Evolutionary conservation across 2,113 vertebrate species (phyloP).

Genomic region (Dicrurus megarhynchus): DNA sequence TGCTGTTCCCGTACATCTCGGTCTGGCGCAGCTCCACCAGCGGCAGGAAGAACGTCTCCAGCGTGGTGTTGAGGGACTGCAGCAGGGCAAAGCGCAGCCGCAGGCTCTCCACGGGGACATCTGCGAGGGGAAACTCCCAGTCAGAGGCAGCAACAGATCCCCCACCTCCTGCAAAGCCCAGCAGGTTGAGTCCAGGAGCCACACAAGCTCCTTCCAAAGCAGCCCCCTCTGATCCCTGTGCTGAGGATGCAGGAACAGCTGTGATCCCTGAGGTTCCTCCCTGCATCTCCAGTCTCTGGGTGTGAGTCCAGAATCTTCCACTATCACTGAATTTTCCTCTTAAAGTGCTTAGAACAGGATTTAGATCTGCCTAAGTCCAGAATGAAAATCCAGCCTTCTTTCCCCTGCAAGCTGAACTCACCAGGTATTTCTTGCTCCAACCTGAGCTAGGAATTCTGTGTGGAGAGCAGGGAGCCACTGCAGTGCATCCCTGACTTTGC

Average conservation of each 20-base stretch:
- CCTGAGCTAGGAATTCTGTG: not conserved
- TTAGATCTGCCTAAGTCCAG: not conserved
- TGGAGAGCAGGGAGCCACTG: not conserved
- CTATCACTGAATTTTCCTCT: not conserved
- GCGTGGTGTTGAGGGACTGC: slow-evolving; percentile 92
- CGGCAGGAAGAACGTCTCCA: slow-evolving; percentile 95
- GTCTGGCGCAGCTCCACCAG: slow-evolving; percentile 94
- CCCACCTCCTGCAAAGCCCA: not conserved
- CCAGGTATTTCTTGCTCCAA: not conserved
- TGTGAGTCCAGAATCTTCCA: not conserved
- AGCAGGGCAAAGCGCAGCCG: slow-evolving; percentile 92
- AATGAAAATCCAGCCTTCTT: not conserved
- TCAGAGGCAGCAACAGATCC: not conserved
- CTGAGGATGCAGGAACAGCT: not conserved
- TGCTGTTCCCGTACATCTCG: slow-evolving; percentile 83
- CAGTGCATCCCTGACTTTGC: not conserved
- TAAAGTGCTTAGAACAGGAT: not conserved
- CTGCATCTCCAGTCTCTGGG: fast-evolving
- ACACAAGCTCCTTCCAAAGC: not conserved
- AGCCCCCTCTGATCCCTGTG: not conserved
- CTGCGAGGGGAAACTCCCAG: slow-evolving; percentile 57
- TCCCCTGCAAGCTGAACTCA: not conserved
- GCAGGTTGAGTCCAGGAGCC: not conserved
- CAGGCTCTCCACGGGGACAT: slow-evolving; percentile 89
- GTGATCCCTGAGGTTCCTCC: not conserved